Evolutionary conservation across 2,888 invertebrate genomes (phyloP).

Genomic region (Abrostola tripartita): DNA sequence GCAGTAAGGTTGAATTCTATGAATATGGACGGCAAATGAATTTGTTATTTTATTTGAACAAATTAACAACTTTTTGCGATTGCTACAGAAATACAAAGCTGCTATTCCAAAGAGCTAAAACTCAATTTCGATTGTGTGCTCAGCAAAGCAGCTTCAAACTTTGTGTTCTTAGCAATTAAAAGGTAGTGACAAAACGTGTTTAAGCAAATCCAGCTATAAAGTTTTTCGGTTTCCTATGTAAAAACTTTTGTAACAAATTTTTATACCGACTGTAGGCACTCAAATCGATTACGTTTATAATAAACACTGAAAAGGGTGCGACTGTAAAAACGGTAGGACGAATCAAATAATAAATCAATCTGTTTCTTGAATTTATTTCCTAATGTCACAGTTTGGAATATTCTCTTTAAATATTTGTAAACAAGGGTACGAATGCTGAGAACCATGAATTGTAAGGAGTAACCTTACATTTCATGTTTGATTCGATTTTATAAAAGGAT

Average conservation of each 20-base stretch:
- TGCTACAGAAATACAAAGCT: neutral
- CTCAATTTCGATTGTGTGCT: slow-evolving; percentile 35
- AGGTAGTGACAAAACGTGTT: slow-evolving; percentile 73
- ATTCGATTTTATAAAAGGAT: too few species aligned
- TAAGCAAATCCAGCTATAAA: slow-evolving; percentile 73
- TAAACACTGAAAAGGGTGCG: slow-evolving; percentile 67
- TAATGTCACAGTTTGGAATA: slow-evolving; percentile 15
- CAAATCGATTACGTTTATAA: slow-evolving; percentile 74
- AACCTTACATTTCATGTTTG: too few species aligned
- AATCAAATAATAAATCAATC: slow-evolving; percentile 64
- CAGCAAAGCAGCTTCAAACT: neutral
- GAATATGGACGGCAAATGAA: neutral
- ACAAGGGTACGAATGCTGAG: neutral
- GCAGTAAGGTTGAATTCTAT: slow-evolving; percentile 15
- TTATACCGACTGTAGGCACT: slow-evolving; percentile 65
- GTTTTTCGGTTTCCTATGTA: slow-evolving; percentile 63
- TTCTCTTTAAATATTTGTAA: slow-evolving; percentile 23
- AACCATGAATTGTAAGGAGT: too few species aligned
- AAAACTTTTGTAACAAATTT: slow-evolving; percentile 69
- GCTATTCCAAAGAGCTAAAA: slow-evolving; percentile 45
- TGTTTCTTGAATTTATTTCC: slow-evolving; percentile 43
- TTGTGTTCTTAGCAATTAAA: slow-evolving; percentile 55
- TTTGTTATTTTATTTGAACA: neutral
- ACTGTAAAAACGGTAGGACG: slow-evolving; percentile 81
- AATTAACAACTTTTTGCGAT: slow-evolving; percentile 4